These are phyloP conservation scores for Falco columbarius DNA, from an alignment of 2,797 vertebrate genomes.

Conservation along the genomic window DNA sequence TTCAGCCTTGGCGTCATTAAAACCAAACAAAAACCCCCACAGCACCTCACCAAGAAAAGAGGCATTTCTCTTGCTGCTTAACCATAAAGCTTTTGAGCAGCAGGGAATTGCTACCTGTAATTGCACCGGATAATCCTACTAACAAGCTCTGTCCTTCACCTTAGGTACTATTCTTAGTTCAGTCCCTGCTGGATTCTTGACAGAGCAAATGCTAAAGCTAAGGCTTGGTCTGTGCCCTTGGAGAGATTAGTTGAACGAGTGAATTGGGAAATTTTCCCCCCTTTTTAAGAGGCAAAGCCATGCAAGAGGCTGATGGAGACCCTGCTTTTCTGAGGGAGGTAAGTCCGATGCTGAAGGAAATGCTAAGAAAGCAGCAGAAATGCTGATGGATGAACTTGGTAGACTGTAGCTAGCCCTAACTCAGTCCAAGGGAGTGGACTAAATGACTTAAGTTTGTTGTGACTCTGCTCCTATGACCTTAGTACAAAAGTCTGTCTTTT, in stretches of 20 bases:
- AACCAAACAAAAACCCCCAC: not conserved
- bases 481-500: not conserved
- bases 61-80: not conserved
- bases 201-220: not conserved
- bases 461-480: not conserved
- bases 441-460: not conserved
- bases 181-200: not conserved
- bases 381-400: not conserved
- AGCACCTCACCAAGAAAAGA: not conserved
- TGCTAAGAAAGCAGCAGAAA: not conserved
- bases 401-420: not conserved
- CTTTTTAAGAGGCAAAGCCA: not conserved
- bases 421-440: not conserved
- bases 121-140: conserved; percentile 4
- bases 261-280: not conserved
- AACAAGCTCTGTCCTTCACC: not conserved
- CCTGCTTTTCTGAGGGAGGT: not conserved
- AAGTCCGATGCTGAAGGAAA: not conserved
- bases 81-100: not conserved
- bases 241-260: not conserved
- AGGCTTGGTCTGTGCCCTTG: not conserved
- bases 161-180: not conserved
- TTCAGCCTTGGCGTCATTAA: not conserved
- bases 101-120: conserved; percentile 19
- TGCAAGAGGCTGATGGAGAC: not conserved